These are phyloP conservation scores for Heterodera filipjevi DNA, from an alignment of 2,888 invertebrate genomes.

Conservation along the genomic window DNA sequence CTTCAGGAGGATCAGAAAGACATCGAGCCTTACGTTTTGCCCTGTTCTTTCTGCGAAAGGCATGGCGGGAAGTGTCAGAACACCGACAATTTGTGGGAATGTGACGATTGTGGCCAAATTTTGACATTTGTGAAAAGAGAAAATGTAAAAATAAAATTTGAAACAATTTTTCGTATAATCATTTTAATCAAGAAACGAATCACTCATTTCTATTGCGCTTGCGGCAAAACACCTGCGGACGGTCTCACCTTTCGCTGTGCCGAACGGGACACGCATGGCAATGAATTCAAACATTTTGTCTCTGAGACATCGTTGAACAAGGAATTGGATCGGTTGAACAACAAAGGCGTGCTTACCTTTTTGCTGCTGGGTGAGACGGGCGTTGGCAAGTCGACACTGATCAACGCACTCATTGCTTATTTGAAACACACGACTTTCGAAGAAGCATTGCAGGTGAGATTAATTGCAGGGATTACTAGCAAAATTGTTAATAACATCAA, in stretches of 20 bases:
- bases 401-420: conserved; percentile 32
- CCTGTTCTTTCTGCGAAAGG: background rate
- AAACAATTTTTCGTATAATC: background rate
- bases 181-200: background rate
- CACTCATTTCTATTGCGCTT: conserved; percentile 3
- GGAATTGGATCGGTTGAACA: background rate
- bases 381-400: conserved; percentile 29
- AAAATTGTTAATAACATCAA: no score
- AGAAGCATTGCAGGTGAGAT: conserved; percentile 15
- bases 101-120: background rate
- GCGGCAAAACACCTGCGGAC: background rate
- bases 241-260: background rate
- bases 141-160: background rate
- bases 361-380: conserved; percentile 35
- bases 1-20: background rate
- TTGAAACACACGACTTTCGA: conserved; percentile 12
- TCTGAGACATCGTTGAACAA: background rate
- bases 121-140: background rate
- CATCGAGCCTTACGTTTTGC: background rate
- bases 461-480: no score
- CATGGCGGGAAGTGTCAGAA: background rate
- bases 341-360: conserved; percentile 12
- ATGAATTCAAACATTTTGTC: background rate
- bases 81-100: background rate
- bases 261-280: background rate